Evolutionary conservation across 2,888 invertebrate species (phyloP).

Genomic region (Lasiommata megera): DNA sequence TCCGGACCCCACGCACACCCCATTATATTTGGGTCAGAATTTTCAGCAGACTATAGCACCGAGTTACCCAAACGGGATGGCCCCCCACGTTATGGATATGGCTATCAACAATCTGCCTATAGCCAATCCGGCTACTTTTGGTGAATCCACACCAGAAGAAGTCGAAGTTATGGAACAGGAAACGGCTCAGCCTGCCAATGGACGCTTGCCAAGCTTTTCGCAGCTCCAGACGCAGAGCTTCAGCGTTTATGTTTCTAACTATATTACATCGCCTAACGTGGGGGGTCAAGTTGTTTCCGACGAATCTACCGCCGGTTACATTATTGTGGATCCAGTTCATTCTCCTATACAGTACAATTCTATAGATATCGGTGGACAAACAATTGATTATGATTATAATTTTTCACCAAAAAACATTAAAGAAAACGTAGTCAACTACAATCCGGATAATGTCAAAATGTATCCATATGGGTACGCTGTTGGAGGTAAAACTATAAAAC

Average conservation of each 20-base stretch:
- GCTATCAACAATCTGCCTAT: conserved; percentile 85
- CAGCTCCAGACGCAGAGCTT: conserved; percentile 82
- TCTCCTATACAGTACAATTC: conserved; percentile 61
- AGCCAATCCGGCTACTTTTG: conserved; percentile 92
- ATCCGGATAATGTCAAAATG: conserved; percentile 56
- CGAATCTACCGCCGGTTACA: conserved; percentile 76
- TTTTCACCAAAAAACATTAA: conserved; percentile 60
- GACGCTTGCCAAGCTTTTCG: conserved; percentile 84
- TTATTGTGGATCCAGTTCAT: conserved; percentile 69
- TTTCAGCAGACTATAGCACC: conserved; percentile 82
- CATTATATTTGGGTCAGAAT: conserved; percentile 83
- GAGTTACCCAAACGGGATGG: conserved; percentile 92
- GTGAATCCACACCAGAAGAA: conserved; percentile 82
- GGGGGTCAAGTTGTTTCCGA: conserved; percentile 85
- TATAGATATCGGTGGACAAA: conserved; percentile 56
- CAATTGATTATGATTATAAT: conserved; percentile 65
- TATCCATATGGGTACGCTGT: conserved; percentile 65
- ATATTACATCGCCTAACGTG: conserved; percentile 86
- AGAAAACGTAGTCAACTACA: conserved; percentile 62
- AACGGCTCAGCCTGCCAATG: conserved; percentile 63
- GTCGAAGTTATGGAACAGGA: conserved; percentile 75
- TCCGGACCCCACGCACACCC: conserved; percentile 82
- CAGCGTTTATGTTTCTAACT: conserved; percentile 81
- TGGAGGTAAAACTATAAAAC: conserved; percentile 69
- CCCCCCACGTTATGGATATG: conserved; percentile 92